Evolutionary conservation across 2,888 invertebrate genomes (phyloP).

Genomic region (Julus scandinavius): DNA sequence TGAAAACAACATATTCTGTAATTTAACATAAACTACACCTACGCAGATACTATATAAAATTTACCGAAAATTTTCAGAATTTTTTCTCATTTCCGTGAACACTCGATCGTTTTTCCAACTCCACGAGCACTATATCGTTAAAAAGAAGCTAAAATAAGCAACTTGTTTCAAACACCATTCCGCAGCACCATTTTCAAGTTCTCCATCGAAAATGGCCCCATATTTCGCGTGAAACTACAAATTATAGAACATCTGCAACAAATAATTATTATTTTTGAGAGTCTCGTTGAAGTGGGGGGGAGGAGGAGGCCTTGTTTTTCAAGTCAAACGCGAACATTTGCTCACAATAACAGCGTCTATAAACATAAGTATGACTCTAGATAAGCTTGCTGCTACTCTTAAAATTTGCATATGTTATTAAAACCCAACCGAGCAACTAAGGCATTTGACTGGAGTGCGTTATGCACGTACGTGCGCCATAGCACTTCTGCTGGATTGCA

Average conservation of each 20-base stretch:
- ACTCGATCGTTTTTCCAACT: too few species aligned
- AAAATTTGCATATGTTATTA: slow-evolving; percentile 20
- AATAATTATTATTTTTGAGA: slow-evolving; percentile 12
- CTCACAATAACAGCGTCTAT: too few species aligned
- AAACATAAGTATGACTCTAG: neutral
- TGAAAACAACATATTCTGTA: too few species aligned
- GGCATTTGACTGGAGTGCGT: neutral
- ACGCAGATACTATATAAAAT: too few species aligned
- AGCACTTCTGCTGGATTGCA: neutral
- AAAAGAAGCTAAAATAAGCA: neutral
- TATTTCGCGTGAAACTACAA: too few species aligned
- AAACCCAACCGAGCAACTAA: neutral
- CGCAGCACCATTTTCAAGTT: neutral
- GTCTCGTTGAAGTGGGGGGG: too few species aligned
- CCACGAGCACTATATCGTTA: neutral
- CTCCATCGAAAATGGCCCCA: neutral
- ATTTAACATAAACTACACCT: too few species aligned
- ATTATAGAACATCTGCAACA: too few species aligned
- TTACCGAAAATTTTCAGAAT: too few species aligned
- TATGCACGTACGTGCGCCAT: too few species aligned
- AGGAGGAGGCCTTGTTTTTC: too few species aligned
- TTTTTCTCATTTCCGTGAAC: too few species aligned
- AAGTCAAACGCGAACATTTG: neutral
- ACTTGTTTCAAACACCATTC: neutral
- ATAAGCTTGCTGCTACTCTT: neutral